Evolutionary conservation across 1,140 invertebrate genomes (phyloP).

Genomic region (Drosophila pectinifera): DNA sequence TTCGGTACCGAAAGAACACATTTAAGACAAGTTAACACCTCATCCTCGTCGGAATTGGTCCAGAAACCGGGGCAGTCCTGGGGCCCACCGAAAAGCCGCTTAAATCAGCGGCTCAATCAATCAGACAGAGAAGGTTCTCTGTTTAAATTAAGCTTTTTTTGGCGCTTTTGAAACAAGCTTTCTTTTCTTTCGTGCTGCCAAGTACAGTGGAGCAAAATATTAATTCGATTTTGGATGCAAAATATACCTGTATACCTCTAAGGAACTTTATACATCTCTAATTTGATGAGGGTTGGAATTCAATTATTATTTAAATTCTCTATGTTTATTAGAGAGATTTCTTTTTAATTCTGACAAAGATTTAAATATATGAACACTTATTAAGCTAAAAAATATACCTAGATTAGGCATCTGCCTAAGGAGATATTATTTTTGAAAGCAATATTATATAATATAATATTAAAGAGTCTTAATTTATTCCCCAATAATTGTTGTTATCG

Average conservation of each 20-base stretch:
- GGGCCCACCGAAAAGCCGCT: slow-evolving; percentile 54
- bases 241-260: not conserved
- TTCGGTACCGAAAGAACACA: too few relatives aligned
- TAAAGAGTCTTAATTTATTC: too few relatives aligned
- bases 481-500: too few relatives aligned
- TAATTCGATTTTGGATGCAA: too few relatives aligned
- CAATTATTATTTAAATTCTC: not conserved
- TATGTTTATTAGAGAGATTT: not conserved
- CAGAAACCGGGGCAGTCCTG: slow-evolving; percentile 18
- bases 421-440: not conserved
- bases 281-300: too few relatives aligned
- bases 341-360: not conserved
- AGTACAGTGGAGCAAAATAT: slow-evolving; percentile 36
- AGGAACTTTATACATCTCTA: too few relatives aligned
- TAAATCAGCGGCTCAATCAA: slow-evolving; percentile 81
- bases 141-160: slow-evolving; percentile 72
- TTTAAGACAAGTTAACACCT: slow-evolving; percentile 76
- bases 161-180: slow-evolving; percentile 41
- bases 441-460: too few relatives aligned
- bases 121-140: slow-evolving; percentile 63
- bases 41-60: slow-evolving; percentile 25
- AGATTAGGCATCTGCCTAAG: accelerated
- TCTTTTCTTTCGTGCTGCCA: slow-evolving; percentile 22
- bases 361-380: not conserved
- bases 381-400: not conserved